Conservation (phyloP, 2,888 invertebrate genomes). For the Tryphoninae sp. region DNA sequence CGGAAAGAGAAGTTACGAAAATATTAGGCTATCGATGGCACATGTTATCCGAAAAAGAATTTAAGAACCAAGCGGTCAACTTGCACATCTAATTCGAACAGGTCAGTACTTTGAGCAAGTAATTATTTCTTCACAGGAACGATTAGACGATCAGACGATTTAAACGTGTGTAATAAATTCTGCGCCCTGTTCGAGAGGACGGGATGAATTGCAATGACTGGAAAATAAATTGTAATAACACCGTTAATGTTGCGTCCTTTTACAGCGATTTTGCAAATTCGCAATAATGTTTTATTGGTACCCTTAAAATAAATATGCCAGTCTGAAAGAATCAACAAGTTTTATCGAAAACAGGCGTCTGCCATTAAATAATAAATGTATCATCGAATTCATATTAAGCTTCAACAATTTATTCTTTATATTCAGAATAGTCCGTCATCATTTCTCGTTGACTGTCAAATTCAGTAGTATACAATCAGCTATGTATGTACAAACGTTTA, state of each 20-base stretch:
- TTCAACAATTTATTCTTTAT: not conserved
- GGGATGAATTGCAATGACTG: not conserved
- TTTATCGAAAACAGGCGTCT: constrained; percentile 4
- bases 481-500: constrained; percentile 33
- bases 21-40: constrained; percentile 87
- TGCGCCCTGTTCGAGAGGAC: not conserved
- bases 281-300: constrained; percentile 36
- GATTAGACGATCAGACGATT: too few species aligned
- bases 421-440: constrained; percentile 22
- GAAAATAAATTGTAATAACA: constrained; percentile 49
- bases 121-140: not conserved
- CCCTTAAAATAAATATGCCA: constrained; percentile 43
- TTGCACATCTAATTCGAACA: constrained; percentile 71
- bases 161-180: constrained; percentile 1
- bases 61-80: constrained; percentile 82
- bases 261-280: constrained; percentile 39
- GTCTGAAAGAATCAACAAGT: constrained; percentile 34
- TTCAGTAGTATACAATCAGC: constrained; percentile 27
- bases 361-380: constrained; percentile 8
- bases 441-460: constrained; percentile 9
- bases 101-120: constrained; percentile 25
- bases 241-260: constrained; percentile 52
- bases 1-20: constrained; percentile 87
- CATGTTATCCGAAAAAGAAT: constrained; percentile 86
- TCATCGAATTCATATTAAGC: not conserved